Evolutionary conservation across 2,113 vertebrate genomes (phyloP).

Genomic region (Empidonax alnorum): DNA sequence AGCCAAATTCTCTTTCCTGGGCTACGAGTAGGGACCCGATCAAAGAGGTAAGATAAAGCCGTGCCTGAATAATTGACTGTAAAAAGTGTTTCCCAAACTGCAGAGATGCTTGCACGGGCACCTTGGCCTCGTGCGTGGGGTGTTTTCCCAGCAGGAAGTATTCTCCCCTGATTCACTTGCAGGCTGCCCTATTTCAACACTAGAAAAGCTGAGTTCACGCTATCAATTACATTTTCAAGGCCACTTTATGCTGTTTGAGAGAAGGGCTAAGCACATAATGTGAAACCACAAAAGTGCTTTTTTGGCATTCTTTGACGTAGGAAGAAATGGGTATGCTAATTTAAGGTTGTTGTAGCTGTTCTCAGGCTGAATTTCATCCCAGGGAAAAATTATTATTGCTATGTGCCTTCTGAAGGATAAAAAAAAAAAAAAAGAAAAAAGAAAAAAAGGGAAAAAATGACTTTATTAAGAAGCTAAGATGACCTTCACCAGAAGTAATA

Average conservation of each 20-base stretch:
- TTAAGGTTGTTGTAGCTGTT: background rate
- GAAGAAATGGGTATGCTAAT: constrained; percentile 9
- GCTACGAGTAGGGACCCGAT: background rate
- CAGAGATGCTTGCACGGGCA: background rate
- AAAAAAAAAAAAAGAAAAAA: too few relatives aligned
- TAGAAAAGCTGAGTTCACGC: constrained; percentile 27
- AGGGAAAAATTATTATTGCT: background rate
- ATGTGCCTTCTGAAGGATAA: background rate
- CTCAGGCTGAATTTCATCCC: background rate
- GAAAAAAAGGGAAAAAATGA: background rate
- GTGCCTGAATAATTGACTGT: background rate
- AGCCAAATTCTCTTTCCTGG: background rate
- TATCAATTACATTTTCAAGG: constrained; percentile 32
- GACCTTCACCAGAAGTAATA: background rate
- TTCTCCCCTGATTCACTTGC: background rate
- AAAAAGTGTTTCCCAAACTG: background rate
- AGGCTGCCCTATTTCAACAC: background rate
- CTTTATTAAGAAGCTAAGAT: background rate
- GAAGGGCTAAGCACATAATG: background rate
- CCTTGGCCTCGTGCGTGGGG: fast-evolving
- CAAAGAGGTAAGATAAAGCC: background rate
- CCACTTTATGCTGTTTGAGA: constrained; percentile 19
- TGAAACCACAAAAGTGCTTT: constrained; percentile 56
- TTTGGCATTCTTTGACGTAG: constrained; percentile 37
- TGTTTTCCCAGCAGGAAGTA: background rate